Conservation (phyloP, 2,797 vertebrate genomes). For the Sarcophilus harrisii region DNA sequence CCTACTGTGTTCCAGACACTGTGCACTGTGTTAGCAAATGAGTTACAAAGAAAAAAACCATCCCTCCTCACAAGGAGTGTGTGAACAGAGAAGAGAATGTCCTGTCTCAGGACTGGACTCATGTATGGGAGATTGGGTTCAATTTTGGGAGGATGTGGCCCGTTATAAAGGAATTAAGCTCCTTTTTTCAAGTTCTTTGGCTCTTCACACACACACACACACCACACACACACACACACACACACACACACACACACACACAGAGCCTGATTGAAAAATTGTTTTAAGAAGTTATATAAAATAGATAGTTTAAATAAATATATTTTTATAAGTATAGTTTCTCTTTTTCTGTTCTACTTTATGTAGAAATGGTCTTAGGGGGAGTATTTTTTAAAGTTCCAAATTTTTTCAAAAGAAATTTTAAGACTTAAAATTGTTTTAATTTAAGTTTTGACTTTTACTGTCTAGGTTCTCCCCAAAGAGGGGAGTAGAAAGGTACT, state of each 20-base stretch:
- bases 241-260: neutral
- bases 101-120: neutral
- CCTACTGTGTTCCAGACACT: neutral
- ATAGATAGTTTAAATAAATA: neutral
- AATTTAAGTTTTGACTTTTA: neutral
- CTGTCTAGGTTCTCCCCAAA: neutral
- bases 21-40: neutral
- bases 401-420: neutral
- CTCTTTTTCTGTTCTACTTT: neutral
- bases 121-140: neutral
- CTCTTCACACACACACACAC: neutral
- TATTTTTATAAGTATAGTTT: neutral
- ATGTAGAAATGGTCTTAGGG: no score
- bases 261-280: neutral
- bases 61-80: neutral
- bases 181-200: neutral
- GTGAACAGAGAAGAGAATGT: neutral
- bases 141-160: neutral
- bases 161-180: neutral
- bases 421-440: neutral
- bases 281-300: neutral
- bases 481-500: neutral
- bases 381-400: neutral
- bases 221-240: neutral
- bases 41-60: neutral